Conservation (phyloP, 2,888 invertebrate genomes). For the Machimus atricapillus region DNA sequence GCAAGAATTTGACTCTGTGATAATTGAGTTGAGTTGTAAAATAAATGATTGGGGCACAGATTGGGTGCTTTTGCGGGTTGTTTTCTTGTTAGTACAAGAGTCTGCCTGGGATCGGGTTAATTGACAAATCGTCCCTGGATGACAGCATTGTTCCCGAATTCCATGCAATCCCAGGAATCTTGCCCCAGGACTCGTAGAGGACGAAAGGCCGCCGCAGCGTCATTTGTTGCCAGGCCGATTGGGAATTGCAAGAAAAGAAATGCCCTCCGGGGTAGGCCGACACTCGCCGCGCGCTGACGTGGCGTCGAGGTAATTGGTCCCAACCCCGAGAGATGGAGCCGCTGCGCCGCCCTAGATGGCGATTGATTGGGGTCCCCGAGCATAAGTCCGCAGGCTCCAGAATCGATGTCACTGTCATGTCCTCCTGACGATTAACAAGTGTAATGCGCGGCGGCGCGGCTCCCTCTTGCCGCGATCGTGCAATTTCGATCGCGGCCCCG, state of each 20-base stretch:
- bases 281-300: conserved; percentile 11
- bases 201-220: not conserved
- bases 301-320: conserved; percentile 37
- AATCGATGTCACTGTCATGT: conserved; percentile 47
- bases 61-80: not conserved
- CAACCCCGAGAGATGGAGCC: conserved; percentile 21
- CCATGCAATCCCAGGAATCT: not conserved
- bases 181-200: not conserved
- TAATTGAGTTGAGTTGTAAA: not conserved
- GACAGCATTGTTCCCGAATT: not conserved
- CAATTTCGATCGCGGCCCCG: not conserved
- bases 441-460: conserved; percentile 44
- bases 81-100: not conserved
- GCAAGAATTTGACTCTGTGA: not conserved
- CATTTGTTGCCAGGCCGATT: not conserved
- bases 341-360: not conserved
- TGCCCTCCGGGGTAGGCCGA: conserved; percentile 13
- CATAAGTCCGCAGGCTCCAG: conserved; percentile 42
- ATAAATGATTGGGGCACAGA: not conserved
- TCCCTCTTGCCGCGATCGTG: conserved; percentile 20
- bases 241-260: conserved; percentile 8
- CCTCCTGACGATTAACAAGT: conserved; percentile 46
- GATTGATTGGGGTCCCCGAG: conserved; percentile 23
- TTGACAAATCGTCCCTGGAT: not conserved
- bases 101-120: not conserved